A percentile compares a stretch with the other conserved stretches of the same genome.
These are phyloP conservation scores for Pyrocoelia pectoralis DNA, from an alignment of 2,888 invertebrate species.

Conservation along the genomic window DNA sequence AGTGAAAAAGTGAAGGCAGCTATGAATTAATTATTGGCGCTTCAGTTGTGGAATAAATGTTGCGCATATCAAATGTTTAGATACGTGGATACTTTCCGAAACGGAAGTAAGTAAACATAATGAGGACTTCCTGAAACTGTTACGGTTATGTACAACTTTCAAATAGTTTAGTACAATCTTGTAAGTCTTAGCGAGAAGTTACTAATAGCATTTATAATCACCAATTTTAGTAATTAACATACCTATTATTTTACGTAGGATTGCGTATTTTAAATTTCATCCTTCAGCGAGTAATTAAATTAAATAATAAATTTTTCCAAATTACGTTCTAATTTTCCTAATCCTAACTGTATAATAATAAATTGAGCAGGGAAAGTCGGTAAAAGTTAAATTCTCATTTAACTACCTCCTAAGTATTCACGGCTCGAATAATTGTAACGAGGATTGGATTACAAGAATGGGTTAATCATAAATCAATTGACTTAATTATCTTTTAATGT, in stretches of 20 bases:
- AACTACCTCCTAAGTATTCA: conserved; percentile 4
- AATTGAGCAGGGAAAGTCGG: not conserved
- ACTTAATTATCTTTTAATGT: not conserved
- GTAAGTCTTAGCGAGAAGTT: no score
- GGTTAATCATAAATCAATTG: not conserved
- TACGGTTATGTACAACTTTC: no score
- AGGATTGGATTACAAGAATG: not conserved
- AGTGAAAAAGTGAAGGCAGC: no score
- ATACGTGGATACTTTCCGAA: no score
- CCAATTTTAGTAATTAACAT: no score
- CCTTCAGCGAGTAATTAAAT: not conserved
- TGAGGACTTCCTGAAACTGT: no score
- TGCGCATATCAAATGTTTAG: no score
- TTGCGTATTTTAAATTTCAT: not conserved
- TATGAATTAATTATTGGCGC: no score
- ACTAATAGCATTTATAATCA: not conserved
- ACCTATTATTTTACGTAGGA: no score
- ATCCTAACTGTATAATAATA: not conserved
- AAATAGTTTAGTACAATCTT: no score
- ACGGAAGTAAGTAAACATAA: no score
- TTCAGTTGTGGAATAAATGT: no score
- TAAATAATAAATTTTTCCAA: not conserved
- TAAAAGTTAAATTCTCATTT: conserved; percentile 2
- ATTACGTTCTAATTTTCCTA: not conserved
- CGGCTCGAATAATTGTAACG: not conserved